phyloP scores from a whole-genome alignment of 1,140 invertebrate genomes.

The Paraescarpia echinospica region DNA sequence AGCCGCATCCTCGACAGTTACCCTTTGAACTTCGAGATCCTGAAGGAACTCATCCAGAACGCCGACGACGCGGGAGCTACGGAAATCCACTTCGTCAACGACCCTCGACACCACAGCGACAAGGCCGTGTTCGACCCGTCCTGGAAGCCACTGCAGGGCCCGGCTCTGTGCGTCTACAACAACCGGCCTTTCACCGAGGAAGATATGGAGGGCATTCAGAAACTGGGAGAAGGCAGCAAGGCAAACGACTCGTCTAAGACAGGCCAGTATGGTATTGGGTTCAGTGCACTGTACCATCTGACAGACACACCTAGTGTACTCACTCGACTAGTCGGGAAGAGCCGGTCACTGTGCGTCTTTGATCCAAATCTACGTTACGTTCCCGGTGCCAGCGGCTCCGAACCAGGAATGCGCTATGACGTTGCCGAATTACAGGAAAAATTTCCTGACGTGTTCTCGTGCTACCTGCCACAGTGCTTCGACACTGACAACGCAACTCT shows the following conservation, averaged over 20 bases:
- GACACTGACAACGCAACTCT: constrained; percentile 19
- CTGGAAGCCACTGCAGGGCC: constrained; percentile 32
- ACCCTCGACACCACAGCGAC: constrained; percentile 12
- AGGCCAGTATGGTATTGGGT: constrained; percentile 45
- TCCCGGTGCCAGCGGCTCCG: constrained; percentile 29
- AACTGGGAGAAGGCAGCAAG: constrained; percentile 40
- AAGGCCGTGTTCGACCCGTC: neutral
- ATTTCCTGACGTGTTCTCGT: constrained; percentile 41
- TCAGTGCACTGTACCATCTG: constrained; percentile 48
- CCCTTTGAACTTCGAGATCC: neutral
- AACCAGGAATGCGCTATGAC: constrained; percentile 40
- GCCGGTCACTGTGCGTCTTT: constrained; percentile 43
- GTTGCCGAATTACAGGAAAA: constrained; percentile 29
- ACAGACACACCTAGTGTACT: constrained; percentile 38
- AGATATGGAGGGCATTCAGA: constrained; percentile 43
- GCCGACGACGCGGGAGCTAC: constrained; percentile 56
- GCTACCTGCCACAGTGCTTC: constrained; percentile 37
- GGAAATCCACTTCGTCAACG: constrained; percentile 40
- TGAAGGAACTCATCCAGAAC: constrained; percentile 27
- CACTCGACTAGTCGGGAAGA: neutral
- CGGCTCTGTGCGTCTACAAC: constrained; percentile 40
- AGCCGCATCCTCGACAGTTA: neutral
- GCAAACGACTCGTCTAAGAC: constrained; percentile 33
- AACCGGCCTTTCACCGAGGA: constrained; percentile 39
- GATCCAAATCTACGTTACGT: constrained; percentile 47